Base-by-base conservation (phyloP, 2,888 invertebrate genomes). In the Litoditis marina region DNA sequence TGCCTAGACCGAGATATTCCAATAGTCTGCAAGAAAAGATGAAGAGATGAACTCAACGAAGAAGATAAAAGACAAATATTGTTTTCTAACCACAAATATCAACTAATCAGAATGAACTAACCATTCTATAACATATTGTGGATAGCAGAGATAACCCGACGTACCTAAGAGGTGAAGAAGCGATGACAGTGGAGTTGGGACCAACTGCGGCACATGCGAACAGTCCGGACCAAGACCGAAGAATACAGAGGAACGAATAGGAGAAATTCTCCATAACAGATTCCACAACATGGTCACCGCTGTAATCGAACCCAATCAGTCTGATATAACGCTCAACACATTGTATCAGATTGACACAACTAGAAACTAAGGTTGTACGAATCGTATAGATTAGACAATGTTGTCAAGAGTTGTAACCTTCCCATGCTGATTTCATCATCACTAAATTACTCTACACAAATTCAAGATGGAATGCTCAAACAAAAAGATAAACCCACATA, bases 211-310 rank as follows among this genome's bases (percentile, higher is more conserved):
- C 68, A 50, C 77, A 77, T 19, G 75, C 92, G 89, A 86, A 65
- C 92, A 84, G 16, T 92, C 92, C 83, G 30, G 78, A 70, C 80
- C 80, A 79, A 1, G 78, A 74, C n/a, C 65, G 65, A 39, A 78
- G 56, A 8, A 78, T 51, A 31, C 68, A 55, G 6, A 74, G 60
- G 28, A 79, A 73, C 0, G 74, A 70, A 31, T 49, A 56, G 47
- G 74, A 64, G 60, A 70, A 71, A 25, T 65, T 70, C 25, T 67
- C 56, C 46, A 72, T 57, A 34, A 72, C 62, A 25, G 67, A 60
- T 46, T 62, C 66, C 53, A 69, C 64, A 22, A 61, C 54, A n/a
- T 61, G 51, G 42, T 60, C 60, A 19, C 46, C 60, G 7, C 60
- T 60, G 3, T 5, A 44, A 5, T n/a, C n/a, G n/a, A n/a, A n/a